Evolutionary conservation across 2,113 vertebrate genomes (phyloP).

Genomic region (Rhombomys opimus): DNA sequence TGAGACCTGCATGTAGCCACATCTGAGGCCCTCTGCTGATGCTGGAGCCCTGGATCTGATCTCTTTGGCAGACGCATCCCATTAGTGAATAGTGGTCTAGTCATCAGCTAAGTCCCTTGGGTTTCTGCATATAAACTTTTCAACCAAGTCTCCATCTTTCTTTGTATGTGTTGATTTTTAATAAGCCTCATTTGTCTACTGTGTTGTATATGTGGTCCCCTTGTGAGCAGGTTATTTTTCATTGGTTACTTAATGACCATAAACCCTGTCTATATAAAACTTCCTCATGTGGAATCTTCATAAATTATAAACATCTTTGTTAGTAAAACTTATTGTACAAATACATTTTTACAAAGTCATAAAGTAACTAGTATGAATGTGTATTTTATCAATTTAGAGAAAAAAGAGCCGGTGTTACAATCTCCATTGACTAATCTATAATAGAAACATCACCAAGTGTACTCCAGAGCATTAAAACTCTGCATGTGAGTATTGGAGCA

Average conservation of each 20-base stretch:
- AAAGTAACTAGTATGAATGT: not conserved
- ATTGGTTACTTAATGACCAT: not conserved
- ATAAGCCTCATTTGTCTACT: not conserved
- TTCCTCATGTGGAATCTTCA: not conserved
- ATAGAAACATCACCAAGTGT: not conserved
- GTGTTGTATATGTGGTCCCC: not conserved
- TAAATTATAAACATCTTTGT: conserved; percentile 2
- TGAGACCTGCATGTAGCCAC: not conserved
- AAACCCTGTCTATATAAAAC: not conserved
- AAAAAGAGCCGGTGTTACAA: not conserved
- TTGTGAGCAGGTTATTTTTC: conserved; percentile 17
- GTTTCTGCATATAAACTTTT: conserved; percentile 22
- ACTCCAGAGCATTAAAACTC: not conserved
- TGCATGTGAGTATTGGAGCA: not conserved
- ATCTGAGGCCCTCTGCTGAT: not conserved
- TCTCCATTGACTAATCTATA: not conserved
- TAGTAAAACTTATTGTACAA: not conserved
- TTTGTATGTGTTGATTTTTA: conserved; percentile 21
- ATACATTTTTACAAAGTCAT: not conserved
- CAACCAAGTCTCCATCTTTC: conserved; percentile 3
- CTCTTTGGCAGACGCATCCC: not conserved
- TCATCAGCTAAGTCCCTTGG: not conserved
- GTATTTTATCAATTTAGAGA: conserved; percentile 27
- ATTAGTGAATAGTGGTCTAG: not conserved
- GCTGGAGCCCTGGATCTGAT: not conserved